Conservation (phyloP, 2,797 vertebrate species). For the Rhabdomys pumilio region DNA sequence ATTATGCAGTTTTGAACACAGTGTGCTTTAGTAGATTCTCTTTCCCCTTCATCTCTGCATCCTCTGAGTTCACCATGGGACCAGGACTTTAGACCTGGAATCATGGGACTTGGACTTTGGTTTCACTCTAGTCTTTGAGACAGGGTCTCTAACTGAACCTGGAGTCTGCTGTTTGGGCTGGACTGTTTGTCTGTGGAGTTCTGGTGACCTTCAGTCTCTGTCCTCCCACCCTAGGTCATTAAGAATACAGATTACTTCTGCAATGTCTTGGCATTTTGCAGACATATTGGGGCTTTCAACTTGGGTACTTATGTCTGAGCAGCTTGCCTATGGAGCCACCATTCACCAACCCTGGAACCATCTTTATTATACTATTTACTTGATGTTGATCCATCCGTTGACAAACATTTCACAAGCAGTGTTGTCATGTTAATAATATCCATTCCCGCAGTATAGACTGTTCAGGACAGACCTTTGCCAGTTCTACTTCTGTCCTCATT, state of each 20-base stretch:
- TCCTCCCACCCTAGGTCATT: no score
- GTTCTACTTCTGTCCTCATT: background rate
- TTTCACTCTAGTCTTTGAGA: background rate
- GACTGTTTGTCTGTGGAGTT: background rate
- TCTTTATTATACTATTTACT: background rate
- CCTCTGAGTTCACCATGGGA: background rate
- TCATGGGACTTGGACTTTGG: background rate
- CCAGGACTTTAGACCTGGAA: background rate
- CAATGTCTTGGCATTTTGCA: background rate
- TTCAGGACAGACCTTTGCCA: background rate
- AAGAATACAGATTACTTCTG: background rate
- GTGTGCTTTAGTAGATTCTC: background rate
- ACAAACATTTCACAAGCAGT: background rate
- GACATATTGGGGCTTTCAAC: background rate
- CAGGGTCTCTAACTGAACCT: background rate
- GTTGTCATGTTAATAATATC: background rate
- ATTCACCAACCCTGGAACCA: background rate
- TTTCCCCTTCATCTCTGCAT: background rate
- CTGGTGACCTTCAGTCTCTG: background rate
- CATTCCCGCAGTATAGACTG: background rate
- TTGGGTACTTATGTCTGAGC: background rate
- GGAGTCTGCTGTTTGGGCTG: background rate
- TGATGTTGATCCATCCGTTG: background rate
- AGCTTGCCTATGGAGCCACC: background rate
- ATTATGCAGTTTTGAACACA: background rate